Evolutionary conservation across 2,888 invertebrate genomes (phyloP).

Genomic region (Cremastobaeus sp.): DNA sequence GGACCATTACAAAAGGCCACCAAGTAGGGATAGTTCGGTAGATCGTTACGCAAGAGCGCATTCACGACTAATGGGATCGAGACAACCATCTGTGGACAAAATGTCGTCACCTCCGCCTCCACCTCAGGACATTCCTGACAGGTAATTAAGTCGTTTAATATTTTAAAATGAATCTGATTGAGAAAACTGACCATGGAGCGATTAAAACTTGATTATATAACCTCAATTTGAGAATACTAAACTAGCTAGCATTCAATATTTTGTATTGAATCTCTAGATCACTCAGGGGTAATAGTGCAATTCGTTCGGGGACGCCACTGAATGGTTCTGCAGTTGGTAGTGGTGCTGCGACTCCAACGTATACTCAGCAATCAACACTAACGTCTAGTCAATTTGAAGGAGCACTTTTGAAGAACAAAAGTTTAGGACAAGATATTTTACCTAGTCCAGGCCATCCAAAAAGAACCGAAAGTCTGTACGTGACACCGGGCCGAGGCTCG

Average conservation of each 20-base stretch:
- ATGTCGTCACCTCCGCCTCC: slow-evolving; percentile 72
- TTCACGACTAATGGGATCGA: slow-evolving; percentile 83
- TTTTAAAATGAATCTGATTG: too few species aligned
- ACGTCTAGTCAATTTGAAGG: slow-evolving; percentile 86
- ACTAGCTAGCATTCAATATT: too few species aligned
- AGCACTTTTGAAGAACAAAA: slow-evolving; percentile 87
- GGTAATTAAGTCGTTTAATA: slow-evolving; percentile 66
- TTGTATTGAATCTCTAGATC: slow-evolving; percentile 75
- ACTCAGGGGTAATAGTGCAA: slow-evolving; percentile 80
- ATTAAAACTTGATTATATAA: too few species aligned
- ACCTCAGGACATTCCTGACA: slow-evolving; percentile 72
- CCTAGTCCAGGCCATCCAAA: slow-evolving; percentile 93
- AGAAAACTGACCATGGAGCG: too few species aligned
- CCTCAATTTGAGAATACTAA: too few species aligned
- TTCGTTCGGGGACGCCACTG: slow-evolving; percentile 74
- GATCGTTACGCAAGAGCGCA: slow-evolving; percentile 88
- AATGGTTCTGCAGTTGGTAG: slow-evolving; percentile 79
- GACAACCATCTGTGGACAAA: slow-evolving; percentile 89
- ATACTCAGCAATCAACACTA: slow-evolving; percentile 78
- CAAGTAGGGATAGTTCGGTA: slow-evolving; percentile 91
- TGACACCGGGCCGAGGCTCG: slow-evolving; percentile 80
- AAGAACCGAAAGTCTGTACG: slow-evolving; percentile 92
- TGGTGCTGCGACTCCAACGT: slow-evolving; percentile 80
- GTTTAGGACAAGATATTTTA: slow-evolving; percentile 92
- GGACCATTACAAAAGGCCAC: slow-evolving; percentile 95